A percentile compares a stretch with the other conserved stretches of the same genome.
phyloP scores from a whole-genome alignment of 2,797 vertebrate genomes.

The Vultur gryphus region DNA sequence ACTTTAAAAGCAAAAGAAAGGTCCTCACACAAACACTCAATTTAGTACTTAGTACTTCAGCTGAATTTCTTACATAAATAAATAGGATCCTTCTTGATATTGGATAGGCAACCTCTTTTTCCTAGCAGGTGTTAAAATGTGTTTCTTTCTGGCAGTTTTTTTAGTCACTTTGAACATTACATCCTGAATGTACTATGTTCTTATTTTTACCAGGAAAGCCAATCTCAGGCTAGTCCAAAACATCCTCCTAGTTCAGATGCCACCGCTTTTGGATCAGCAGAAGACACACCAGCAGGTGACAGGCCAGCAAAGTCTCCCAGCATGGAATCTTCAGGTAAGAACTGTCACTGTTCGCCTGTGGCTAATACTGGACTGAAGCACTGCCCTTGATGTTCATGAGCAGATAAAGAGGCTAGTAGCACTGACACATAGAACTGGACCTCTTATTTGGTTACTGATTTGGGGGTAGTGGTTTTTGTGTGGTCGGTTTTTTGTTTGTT shows the following conservation, averaged over 20 bases:
- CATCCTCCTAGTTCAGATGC: conserved; percentile 10
- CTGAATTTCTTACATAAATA: neutral
- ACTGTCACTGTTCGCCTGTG: neutral
- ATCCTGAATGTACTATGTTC: neutral
- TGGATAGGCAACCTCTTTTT: neutral
- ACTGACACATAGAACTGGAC: fast-evolving
- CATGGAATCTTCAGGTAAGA: conserved; percentile 39
- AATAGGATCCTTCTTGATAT: neutral
- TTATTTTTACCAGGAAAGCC: conserved; percentile 58
- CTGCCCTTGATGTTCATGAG: neutral
- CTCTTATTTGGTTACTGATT: neutral
- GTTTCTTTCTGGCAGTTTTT: neutral
- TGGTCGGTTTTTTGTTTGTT: neutral
- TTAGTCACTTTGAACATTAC: neutral
- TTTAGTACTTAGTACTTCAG: neutral
- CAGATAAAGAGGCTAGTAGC: neutral
- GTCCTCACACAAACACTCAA: neutral
- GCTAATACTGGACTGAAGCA: neutral
- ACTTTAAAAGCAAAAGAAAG: neutral
- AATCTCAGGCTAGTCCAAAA: conserved; percentile 44
- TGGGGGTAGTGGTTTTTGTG: neutral
- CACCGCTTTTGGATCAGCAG: neutral
- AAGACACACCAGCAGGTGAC: neutral
- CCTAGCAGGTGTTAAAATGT: neutral
- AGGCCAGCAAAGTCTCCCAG: neutral